A percentile compares a stretch with the other conserved stretches of the same genome.
Conservation (phyloP, 2,113 vertebrate genomes). For the Puntigrus tetrazona region DNA sequence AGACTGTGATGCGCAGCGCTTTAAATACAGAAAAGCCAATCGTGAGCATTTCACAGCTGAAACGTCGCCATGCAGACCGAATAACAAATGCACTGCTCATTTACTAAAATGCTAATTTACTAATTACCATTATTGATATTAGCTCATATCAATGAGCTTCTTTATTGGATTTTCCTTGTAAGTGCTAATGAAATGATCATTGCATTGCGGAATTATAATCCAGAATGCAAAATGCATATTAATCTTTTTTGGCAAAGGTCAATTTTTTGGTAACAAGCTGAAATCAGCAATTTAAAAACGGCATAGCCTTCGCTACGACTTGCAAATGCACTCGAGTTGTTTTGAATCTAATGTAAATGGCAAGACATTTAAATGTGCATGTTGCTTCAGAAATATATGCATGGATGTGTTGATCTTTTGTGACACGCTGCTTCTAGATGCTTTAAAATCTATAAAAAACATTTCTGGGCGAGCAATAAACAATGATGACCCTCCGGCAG, state of each 20-base stretch:
- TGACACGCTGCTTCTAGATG: background rate
- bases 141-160: background rate
- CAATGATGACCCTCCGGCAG: background rate
- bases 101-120: background rate
- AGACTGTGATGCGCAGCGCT: constrained; percentile 28
- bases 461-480: background rate
- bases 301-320: background rate
- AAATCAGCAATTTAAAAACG: constrained; percentile 1
- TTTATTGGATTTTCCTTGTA: background rate
- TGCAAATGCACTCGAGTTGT: background rate
- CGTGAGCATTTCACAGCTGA: background rate
- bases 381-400: background rate
- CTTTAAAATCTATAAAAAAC: background rate
- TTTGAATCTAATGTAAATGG: background rate
- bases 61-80: constrained; percentile 1
- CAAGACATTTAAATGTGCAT: background rate
- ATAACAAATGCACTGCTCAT: constrained; percentile 19
- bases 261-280: background rate
- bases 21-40: constrained; percentile 21
- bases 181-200: constrained; percentile 6
- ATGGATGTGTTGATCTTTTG: background rate
- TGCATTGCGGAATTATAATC: background rate
- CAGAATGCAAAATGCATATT: background rate
- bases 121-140: constrained; percentile 35
- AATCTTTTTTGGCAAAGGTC: background rate